Percentiles rank a stretch among this genome's conserved stretches.
phyloP scores from a whole-genome alignment of 2,113 vertebrate species.

The Leucoraja erinaceus region DNA sequence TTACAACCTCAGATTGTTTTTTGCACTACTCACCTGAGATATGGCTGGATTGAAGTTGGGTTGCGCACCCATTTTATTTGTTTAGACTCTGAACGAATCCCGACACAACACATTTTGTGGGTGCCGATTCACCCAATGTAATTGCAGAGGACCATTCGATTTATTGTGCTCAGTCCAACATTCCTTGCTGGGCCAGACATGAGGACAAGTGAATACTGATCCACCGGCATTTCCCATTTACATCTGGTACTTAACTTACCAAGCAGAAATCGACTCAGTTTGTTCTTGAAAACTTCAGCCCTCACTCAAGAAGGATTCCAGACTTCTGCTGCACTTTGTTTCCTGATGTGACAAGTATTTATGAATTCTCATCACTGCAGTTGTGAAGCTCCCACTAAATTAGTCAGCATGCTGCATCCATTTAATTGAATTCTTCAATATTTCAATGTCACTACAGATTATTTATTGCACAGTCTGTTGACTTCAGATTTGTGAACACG shows the following conservation, averaged over 20 bases:
- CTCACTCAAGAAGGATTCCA: background rate
- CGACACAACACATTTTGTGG: background rate
- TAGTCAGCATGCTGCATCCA: background rate
- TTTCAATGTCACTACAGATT: background rate
- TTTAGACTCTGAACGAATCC: background rate
- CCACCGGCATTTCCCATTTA: background rate
- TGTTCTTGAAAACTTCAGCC: background rate
- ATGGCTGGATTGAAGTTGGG: background rate
- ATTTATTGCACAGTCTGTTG: background rate
- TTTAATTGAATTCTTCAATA: background rate
- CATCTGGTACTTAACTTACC: background rate
- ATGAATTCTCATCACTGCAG: background rate
- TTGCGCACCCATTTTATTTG: background rate
- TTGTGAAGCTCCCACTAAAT: background rate
- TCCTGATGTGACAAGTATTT: background rate
- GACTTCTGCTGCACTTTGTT: background rate
- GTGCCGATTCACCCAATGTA: background rate
- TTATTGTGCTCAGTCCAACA: background rate
- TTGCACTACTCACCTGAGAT: background rate
- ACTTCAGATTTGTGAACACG: background rate
- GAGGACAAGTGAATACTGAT: background rate
- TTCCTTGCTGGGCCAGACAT: background rate
- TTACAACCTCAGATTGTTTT: background rate
- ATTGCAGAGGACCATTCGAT: background rate
- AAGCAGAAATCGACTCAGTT: background rate